Percentiles rank a stretch among this genome's conserved stretches.
Conservation (phyloP, 2,888 invertebrate genomes). For the Hetaerina titia region DNA sequence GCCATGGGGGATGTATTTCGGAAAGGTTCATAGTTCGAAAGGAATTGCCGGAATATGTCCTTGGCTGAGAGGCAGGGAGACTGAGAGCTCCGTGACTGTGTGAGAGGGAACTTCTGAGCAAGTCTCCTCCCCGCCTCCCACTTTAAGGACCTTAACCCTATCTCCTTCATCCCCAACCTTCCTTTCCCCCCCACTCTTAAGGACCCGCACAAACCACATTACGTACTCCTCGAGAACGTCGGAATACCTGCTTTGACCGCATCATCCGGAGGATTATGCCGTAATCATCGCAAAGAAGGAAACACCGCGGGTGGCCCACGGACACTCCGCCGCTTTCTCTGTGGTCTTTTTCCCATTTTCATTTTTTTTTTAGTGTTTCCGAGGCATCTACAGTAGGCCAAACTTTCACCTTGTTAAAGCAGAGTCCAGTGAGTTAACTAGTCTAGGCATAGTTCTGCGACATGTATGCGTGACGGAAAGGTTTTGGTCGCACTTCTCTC, state of each 20-base stretch:
- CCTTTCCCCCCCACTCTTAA: not conserved
- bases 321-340: not conserved
- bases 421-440: not conserved
- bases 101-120: not conserved
- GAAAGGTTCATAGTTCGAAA: constrained; percentile 24
- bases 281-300: not conserved
- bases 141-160: not conserved
- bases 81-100: not conserved
- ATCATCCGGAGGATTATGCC: not conserved
- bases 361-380: not conserved
- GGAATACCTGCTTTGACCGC: not conserved
- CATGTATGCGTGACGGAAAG: not conserved
- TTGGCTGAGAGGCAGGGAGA: not conserved
- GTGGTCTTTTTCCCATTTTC: not conserved
- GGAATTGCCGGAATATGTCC: constrained; percentile 3
- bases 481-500: no score
- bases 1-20: not conserved
- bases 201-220: not conserved
- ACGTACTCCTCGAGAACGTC: not conserved
- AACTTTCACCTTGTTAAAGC: not conserved
- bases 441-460: not conserved
- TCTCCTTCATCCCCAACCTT: not conserved
- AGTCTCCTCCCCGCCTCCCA: no score
- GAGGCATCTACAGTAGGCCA: not conserved
- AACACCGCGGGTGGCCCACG: not conserved